Conservation (phyloP, 2,113 vertebrate genomes). For the Barnardius zonarius region DNA sequence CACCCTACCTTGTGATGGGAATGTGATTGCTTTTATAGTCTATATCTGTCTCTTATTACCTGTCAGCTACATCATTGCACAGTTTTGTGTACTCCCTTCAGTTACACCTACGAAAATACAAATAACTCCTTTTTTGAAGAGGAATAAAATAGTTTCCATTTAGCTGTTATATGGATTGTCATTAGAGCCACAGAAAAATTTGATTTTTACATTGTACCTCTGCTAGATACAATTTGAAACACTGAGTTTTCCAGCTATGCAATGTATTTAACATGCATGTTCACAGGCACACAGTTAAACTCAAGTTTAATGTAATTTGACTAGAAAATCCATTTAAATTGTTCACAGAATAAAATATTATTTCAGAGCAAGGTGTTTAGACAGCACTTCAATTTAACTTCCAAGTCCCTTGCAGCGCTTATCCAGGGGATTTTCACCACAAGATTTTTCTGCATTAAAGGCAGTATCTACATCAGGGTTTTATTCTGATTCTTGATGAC, state of each 20-base stretch:
- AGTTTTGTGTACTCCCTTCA: not conserved
- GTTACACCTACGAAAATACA: not conserved
- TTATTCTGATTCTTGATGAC: not conserved
- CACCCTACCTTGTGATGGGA: not conserved
- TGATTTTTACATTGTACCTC: not conserved
- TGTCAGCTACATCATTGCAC: not conserved
- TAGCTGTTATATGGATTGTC: not conserved
- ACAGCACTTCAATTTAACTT: not conserved
- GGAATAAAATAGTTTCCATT: not conserved
- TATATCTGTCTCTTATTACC: not conserved
- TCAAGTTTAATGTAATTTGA: not conserved
- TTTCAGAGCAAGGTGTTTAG: not conserved
- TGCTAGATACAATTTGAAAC: not conserved
- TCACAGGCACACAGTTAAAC: not conserved
- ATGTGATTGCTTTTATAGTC: not conserved
- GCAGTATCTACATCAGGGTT: rapidly evolving
- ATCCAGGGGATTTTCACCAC: not conserved
- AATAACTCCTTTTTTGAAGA: not conserved
- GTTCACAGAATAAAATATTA: not conserved
- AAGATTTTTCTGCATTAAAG: not conserved
- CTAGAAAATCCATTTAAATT: constrained; percentile 1
- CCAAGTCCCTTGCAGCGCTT: not conserved
- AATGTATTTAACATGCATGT: not conserved
- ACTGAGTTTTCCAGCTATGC: not conserved
- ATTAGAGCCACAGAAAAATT: not conserved